Conservation (phyloP, 2,797 vertebrate genomes). For the Sebastes minor region DNA sequence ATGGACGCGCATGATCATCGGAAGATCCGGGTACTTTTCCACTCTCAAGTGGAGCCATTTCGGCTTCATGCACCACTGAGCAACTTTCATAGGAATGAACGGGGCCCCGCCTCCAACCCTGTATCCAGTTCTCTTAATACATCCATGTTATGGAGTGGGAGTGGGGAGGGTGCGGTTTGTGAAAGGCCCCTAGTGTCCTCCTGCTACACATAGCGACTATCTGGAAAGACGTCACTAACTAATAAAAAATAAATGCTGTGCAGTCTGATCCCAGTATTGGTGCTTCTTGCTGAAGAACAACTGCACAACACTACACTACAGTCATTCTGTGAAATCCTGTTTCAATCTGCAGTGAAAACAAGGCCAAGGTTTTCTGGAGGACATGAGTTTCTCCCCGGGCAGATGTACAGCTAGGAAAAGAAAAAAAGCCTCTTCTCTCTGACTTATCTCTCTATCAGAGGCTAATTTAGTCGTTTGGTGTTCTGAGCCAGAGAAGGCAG, state of each 20-base stretch:
- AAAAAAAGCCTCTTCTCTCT: not conserved
- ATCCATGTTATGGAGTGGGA: too few species aligned
- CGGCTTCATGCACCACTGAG: too few species aligned
- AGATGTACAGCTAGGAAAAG: not conserved
- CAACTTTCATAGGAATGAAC: too few species aligned
- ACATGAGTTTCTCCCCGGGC: not conserved
- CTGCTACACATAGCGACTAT: not conserved
- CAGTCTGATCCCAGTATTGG: not conserved
- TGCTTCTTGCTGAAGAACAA: not conserved
- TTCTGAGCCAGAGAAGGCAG: constrained; percentile 25
- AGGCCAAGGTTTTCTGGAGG: constrained; percentile 16
- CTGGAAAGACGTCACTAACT: not conserved
- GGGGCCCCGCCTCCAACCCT: too few species aligned
- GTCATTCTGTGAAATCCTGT: not conserved
- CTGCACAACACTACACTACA: not conserved
- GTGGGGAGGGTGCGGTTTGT: too few species aligned
- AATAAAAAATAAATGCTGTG: not conserved
- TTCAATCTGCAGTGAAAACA: not conserved
- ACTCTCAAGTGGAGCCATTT: too few species aligned
- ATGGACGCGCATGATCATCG: too few species aligned
- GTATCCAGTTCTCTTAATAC: too few species aligned
- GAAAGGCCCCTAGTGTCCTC: not conserved
- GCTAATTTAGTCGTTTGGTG: constrained; percentile 45
- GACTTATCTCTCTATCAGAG: constrained; percentile 39
- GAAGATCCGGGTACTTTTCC: too few species aligned